These are phyloP conservation scores for Rhynchotus rufescens DNA, from an alignment of 2,797 vertebrate species.

Conservation along the genomic window DNA sequence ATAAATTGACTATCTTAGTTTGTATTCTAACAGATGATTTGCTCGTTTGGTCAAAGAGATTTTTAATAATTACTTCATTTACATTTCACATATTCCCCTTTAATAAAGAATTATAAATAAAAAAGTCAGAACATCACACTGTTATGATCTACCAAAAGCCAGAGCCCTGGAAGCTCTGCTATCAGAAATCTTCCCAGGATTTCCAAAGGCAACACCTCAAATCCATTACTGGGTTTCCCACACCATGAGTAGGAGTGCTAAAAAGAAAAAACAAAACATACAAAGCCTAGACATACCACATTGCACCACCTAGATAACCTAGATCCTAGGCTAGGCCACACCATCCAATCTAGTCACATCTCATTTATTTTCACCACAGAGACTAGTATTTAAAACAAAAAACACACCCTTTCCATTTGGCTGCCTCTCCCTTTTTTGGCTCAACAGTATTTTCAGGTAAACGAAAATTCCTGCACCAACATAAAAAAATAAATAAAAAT, in stretches of 20 bases:
- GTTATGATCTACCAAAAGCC: slow-evolving; percentile 52
- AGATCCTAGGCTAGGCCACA: not conserved
- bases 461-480: not conserved
- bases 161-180: slow-evolving; percentile 36
- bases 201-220: slow-evolving; percentile 61
- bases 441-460: not conserved
- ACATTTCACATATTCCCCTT: not conserved
- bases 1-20: not conserved
- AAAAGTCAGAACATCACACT: not conserved
- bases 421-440: not conserved
- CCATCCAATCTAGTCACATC: not conserved
- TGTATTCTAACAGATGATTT: not conserved
- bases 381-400: not conserved
- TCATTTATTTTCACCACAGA: not conserved
- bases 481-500: not conserved
- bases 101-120: not conserved
- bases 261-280: not conserved
- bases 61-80: not conserved
- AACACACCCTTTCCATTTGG: not conserved
- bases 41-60: not conserved
- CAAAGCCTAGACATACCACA: not conserved
- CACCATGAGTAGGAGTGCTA: not conserved
- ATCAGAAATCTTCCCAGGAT: slow-evolving; percentile 28
- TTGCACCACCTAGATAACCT: not conserved
- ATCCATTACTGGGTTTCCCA: not conserved